These are phyloP conservation scores for Xylocampa areola DNA, from an alignment of 2,888 invertebrate genomes.

Conservation along the genomic window DNA sequence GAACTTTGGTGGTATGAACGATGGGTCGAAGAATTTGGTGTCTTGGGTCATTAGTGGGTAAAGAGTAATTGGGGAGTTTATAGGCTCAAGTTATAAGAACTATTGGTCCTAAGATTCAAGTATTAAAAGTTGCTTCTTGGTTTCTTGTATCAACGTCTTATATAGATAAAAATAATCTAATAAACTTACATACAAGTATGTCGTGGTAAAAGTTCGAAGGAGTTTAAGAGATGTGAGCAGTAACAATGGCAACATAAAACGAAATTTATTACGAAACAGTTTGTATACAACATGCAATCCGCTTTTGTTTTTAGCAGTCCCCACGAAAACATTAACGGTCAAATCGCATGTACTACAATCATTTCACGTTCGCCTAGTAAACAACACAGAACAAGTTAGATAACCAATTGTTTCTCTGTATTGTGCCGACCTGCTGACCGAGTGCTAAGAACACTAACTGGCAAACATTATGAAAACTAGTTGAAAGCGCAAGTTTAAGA, in stretches of 20 bases:
- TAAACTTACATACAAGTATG: too few species aligned
- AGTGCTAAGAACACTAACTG: constrained; percentile 42
- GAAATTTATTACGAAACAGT: too few species aligned
- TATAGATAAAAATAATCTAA: too few species aligned
- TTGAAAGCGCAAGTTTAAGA: constrained; percentile 28
- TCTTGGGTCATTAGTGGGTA: constrained; percentile 19
- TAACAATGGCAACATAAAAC: too few species aligned
- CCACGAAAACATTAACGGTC: neutral
- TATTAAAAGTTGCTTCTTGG: too few species aligned
- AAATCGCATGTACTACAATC: constrained; percentile 18
- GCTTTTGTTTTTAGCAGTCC: neutral
- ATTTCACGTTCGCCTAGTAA: constrained; percentile 28
- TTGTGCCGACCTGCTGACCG: constrained; percentile 34
- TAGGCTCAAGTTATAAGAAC: neutral
- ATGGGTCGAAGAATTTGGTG: constrained; percentile 6
- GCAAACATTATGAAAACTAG: constrained; percentile 52
- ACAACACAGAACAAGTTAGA: constrained; percentile 16
- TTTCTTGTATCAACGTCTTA: too few species aligned
- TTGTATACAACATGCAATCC: neutral
- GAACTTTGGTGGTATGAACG: constrained; percentile 19
- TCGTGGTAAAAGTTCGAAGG: too few species aligned
- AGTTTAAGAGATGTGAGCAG: too few species aligned
- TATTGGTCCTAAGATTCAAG: neutral
- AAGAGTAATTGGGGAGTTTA: neutral
- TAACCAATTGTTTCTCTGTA: constrained; percentile 22